Conservation (phyloP, 2,888 invertebrate species). For the Clitarchus hookeri region DNA sequence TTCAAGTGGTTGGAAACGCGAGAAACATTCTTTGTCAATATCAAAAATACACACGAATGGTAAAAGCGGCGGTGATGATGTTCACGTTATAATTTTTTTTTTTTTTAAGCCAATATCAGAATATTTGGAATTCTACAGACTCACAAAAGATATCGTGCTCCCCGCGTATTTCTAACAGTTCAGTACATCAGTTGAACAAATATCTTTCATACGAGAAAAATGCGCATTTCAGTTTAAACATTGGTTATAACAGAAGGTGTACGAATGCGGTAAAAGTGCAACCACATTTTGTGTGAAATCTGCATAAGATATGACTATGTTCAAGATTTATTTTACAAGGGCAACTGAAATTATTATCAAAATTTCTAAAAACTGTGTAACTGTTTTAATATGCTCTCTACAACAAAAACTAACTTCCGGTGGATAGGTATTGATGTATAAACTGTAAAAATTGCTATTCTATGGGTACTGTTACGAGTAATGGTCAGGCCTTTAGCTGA, state of each 20-base stretch:
- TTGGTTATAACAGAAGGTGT: neutral
- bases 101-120: neutral
- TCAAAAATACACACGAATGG: neutral
- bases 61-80: constrained; percentile 8
- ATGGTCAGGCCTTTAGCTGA: no score
- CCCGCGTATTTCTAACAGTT: neutral
- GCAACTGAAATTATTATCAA: no score
- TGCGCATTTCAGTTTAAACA: neutral
- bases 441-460: no score
- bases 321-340: no score
- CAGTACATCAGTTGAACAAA: neutral
- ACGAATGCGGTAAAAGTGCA: no score
- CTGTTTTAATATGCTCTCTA: no score
- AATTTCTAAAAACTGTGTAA: no score
- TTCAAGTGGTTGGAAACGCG: constrained; percentile 10
- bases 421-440: no score
- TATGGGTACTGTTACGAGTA: no score
- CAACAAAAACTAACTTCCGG: no score
- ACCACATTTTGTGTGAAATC: no score
- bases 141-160: neutral
- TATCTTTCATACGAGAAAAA: neutral
- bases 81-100: neutral
- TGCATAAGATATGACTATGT: no score
- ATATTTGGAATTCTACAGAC: neutral
- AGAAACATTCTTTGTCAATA: constrained; percentile 14